Base-by-base conservation (phyloP, 2,797 vertebrate species). In the Netta rufina region DNA sequence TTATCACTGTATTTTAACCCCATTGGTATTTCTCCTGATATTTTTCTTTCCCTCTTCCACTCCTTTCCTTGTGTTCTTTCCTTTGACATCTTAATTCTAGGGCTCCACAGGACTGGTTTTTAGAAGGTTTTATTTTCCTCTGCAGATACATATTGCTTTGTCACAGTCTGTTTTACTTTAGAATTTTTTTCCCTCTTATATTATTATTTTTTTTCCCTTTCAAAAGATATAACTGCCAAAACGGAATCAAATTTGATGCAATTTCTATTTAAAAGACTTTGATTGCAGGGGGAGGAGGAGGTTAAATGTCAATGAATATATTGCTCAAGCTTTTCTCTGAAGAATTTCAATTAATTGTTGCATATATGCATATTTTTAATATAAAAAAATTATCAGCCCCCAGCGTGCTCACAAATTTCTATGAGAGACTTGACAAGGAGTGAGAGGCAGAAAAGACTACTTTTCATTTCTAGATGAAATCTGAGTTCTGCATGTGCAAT, bases 251-350 rank as follows among this genome's bases (percentile, higher is more conserved):
- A 84, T 84, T 81, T 41, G 30, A 76, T 80, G 84, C 47, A 69
- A 84, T 90, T 94, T 76, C 88, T 96, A 69, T 92, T 95, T 95
- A 80, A 93, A 93, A 91, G 58, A 58, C 67, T 82, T 90, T 93
- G 92, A 92, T 95, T 96, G 61, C 86, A 84, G 81, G 86, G 90
- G 75, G 92, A 84, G 64, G 82, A 83, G 84, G 84, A 95, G 95
- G 91, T 95, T 96, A 96, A 93, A 90, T 95, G 92, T 94, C 92
- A 96, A 77, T 69, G 39, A 90, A 89, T 82, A 90, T 74, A 75
- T 62, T 66, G 84, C 82, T 91, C 45, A 74, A 61, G 74, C 83
- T 91, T 94, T 91, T 90, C 65, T 82, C 86, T 91, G 87, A 93
- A 91, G 87, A 93, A 83, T 95, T 90, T 83, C 67, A 93, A 87